phyloP scores from a whole-genome alignment of 2,113 vertebrate genomes.

The Paraplagusia blochii region DNA sequence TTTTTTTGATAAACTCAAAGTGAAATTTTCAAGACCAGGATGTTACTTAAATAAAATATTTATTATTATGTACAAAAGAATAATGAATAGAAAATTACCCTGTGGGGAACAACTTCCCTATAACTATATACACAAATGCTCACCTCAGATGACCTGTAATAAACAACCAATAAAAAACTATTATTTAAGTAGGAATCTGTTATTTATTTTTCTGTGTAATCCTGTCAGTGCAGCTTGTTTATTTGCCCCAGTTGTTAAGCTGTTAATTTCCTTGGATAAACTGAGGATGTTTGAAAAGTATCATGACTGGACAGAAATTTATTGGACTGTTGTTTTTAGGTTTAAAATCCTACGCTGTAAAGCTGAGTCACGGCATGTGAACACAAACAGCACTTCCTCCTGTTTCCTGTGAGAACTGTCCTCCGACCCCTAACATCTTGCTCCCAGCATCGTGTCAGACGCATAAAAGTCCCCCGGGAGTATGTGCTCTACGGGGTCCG shows the following conservation, averaged over 20 bases:
- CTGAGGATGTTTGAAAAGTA: not conserved
- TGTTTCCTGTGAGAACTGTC: constrained; percentile 71
- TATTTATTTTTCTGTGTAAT: not conserved
- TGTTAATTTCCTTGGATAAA: not conserved
- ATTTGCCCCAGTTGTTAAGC: not conserved
- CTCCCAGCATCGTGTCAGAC: constrained; percentile 57
- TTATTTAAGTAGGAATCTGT: not conserved
- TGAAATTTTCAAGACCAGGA: no score
- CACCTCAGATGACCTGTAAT: no score
- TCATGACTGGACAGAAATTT: not conserved
- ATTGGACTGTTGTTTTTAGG: constrained; percentile 6
- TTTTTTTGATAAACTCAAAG: no score
- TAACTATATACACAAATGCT: no score
- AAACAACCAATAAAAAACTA: no score
- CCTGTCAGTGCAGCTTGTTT: not conserved
- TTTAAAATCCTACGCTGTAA: constrained; percentile 26
- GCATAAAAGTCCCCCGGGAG: constrained; percentile 55
- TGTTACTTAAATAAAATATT: no score
- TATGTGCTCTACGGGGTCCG: constrained; percentile 52
- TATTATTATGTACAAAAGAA: no score
- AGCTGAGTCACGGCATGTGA: constrained; percentile 50
- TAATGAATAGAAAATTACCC: no score
- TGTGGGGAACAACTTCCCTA: no score
- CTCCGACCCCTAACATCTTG: constrained; percentile 63
- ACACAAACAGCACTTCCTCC: constrained; percentile 66